phyloP scores from a whole-genome alignment of 2,797 vertebrate species.

The Gallirallus australis region DNA sequence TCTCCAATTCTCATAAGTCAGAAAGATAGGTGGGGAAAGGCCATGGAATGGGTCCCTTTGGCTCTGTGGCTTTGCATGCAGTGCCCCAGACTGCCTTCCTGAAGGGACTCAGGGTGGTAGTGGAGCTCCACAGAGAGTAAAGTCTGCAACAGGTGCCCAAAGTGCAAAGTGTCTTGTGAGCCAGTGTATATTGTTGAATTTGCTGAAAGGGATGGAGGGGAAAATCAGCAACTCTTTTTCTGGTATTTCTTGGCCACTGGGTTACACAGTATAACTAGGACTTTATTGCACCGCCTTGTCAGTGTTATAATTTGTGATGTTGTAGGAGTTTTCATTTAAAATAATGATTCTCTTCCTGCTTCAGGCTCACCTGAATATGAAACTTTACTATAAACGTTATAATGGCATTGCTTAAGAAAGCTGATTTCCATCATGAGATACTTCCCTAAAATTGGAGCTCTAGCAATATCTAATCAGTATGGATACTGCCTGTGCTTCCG shows the following conservation, averaged over 20 bases:
- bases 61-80: background rate
- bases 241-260: background rate
- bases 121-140: no score
- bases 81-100: background rate
- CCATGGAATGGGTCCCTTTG: rapidly evolving
- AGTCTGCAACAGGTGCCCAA: background rate
- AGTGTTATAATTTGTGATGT: background rate
- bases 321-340: background rate
- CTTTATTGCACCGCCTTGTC: background rate
- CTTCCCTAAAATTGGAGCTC: background rate
- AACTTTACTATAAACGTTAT: background rate
- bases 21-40: background rate
- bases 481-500: background rate
- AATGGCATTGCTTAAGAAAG: background rate
- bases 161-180: background rate
- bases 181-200: background rate
- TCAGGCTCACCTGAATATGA: background rate
- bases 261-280: background rate
- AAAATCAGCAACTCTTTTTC: background rate
- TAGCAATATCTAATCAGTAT: background rate
- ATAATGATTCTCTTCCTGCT: background rate
- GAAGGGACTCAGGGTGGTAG: rapidly evolving
- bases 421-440: background rate
- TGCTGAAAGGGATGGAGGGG: background rate
- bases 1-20: background rate